A percentile compares a stretch with the other conserved stretches of the same genome.
These are phyloP conservation scores for Gorsachius goisagi DNA, from an alignment of 2,113 vertebrate species.

Conservation along the genomic window DNA sequence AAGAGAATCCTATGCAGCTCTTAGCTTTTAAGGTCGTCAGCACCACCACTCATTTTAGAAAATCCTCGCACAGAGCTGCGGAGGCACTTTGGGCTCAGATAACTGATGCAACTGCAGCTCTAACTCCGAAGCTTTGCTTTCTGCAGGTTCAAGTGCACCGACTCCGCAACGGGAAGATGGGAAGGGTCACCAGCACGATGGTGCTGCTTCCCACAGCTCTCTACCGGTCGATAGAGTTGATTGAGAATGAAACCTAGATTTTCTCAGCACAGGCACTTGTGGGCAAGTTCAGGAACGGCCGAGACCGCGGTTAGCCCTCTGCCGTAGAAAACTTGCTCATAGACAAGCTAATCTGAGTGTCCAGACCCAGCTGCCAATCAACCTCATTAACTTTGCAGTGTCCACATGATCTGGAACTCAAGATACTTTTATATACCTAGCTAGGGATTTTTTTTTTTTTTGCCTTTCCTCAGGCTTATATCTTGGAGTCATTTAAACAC, in stretches of 20 bases:
- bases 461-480: not conserved
- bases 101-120: not conserved
- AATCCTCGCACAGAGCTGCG: not conserved
- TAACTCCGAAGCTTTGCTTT: not conserved
- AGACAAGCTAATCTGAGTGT: conserved; percentile 52
- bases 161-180: rapidly evolving
- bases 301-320: not conserved
- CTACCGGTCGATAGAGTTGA: not conserved
- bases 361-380: conserved; percentile 62
- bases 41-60: not conserved
- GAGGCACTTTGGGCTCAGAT: not conserved
- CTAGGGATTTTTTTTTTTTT: not conserved
- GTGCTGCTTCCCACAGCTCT: not conserved
- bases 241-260: not conserved
- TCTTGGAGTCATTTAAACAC: not conserved
- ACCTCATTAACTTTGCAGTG: not conserved
- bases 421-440: not conserved
- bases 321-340: conserved; percentile 2
- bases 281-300: not conserved
- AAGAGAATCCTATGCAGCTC: not conserved
- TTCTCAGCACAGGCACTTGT: not conserved
- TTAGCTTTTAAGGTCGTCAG: not conserved
- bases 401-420: not conserved
- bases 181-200: not conserved
- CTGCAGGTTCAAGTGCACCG: not conserved